Percentiles rank a stretch among this genome's conserved stretches.
These are phyloP conservation scores for Xyliphius kryptos DNA, from an alignment of 2,113 vertebrate species.

Conservation along the genomic window DNA sequence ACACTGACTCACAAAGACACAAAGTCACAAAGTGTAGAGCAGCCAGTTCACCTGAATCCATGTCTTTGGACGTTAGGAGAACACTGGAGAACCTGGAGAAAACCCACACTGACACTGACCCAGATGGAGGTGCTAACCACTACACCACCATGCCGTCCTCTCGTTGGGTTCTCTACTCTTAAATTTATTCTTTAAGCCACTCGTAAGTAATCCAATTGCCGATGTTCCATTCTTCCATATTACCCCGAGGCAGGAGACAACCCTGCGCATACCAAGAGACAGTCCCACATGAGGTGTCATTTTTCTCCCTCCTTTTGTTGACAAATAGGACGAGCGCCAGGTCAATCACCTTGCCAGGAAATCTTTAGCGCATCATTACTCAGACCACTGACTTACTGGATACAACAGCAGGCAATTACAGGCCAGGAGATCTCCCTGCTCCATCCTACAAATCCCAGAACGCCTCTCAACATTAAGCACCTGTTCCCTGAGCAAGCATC, in stretches of 20 bases:
- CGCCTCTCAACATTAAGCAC: constrained; percentile 48
- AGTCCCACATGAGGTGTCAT: constrained; percentile 13
- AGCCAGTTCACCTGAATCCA: too few relatives aligned
- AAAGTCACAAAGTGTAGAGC: too few relatives aligned
- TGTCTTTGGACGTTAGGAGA: too few relatives aligned
- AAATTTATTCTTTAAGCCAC: too few relatives aligned
- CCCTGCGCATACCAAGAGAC: constrained; percentile 15
- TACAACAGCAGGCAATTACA: constrained; percentile 47
- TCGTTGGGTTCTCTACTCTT: too few relatives aligned
- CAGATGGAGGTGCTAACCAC: too few relatives aligned
- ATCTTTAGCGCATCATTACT: constrained; percentile 54
- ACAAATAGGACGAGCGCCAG: constrained; percentile 43
- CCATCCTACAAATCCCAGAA: constrained; percentile 30
- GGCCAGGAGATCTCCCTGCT: constrained; percentile 36
- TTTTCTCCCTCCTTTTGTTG: constrained; percentile 27
- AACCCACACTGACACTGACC: too few relatives aligned
- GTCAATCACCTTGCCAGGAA: constrained; percentile 54
- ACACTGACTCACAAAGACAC: too few relatives aligned
- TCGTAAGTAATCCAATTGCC: too few relatives aligned
- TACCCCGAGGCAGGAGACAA: constrained; percentile 7
- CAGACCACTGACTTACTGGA: constrained; percentile 36
- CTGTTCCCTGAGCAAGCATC: constrained; percentile 41
- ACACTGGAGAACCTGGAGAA: too few relatives aligned
- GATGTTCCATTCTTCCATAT: neutral
- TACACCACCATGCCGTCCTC: too few relatives aligned